Conservation (phyloP, 1,140 invertebrate species). For the Euwallacea fornicatus region DNA sequence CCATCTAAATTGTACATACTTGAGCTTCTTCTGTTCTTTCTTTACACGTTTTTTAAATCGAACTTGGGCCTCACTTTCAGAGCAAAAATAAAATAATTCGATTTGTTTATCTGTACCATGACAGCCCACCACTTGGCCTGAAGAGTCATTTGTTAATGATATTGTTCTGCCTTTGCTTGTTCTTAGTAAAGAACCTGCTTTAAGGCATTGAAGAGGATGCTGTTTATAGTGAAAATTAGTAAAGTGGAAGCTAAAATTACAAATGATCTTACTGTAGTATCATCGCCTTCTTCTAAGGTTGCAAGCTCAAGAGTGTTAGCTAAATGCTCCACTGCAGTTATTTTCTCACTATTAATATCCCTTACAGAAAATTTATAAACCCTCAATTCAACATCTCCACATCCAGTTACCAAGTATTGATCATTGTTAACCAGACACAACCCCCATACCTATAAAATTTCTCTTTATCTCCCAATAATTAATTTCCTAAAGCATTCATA, state of each 20-base stretch:
- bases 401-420: slow-evolving; percentile 82
- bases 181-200: slow-evolving; percentile 76
- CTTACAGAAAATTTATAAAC: slow-evolving; percentile 74
- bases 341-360: slow-evolving; percentile 56
- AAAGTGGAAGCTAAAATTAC: neutral
- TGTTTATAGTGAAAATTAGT: slow-evolving; percentile 46
- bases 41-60: slow-evolving; percentile 74
- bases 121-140: slow-evolving; percentile 73
- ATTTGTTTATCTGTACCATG: slow-evolving; percentile 79
- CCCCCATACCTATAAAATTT: slow-evolving; percentile 73
- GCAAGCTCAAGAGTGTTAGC: slow-evolving; percentile 57
- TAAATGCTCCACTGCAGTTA: slow-evolving; percentile 57
- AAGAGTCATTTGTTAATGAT: slow-evolving; percentile 65
- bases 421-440: slow-evolving; percentile 79
- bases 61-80: slow-evolving; percentile 70
- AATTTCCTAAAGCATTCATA: slow-evolving; percentile 45
- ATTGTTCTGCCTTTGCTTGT: slow-evolving; percentile 73
- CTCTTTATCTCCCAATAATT: slow-evolving; percentile 8
- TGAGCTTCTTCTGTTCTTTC: slow-evolving; percentile 68
- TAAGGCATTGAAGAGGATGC: slow-evolving; percentile 71
- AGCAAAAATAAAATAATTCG: slow-evolving; percentile 82
- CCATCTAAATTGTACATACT: slow-evolving; percentile 54
- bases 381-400: slow-evolving; percentile 78
- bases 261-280: slow-evolving; percentile 53
- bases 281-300: slow-evolving; percentile 61